Base-by-base conservation (phyloP, 2,797 vertebrate genomes). In the Pseudochromis fuscus region DNA sequence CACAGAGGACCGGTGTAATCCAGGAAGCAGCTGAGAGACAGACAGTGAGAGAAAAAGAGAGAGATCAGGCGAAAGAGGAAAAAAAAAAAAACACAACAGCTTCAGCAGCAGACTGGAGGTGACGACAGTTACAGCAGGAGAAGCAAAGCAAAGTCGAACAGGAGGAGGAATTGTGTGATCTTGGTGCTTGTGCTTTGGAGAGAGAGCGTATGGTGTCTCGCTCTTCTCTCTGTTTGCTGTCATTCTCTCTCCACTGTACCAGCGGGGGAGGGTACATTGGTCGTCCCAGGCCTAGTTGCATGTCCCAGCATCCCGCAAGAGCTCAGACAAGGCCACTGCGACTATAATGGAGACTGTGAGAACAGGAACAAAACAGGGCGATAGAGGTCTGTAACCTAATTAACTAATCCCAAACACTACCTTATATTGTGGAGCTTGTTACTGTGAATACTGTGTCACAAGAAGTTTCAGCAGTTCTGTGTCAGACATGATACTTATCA, bases 221-320 rank as follows among this genome's bases (percentile, higher is more conserved):
- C 58, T 75, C 64, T 25, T 53, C 55, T 78, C 50, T 72, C 45
- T 70, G 30, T 86, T 57, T 61, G 78, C 88, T 90, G 86, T 87
- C 88, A 87, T 87, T 81, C 69, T 84, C 70, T 72, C 61, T 77
- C 77, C 76, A 45, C 86, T 82, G 63, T 77, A 71, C 45, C 72
- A 40, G 82, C 77, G 87, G 88, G 88, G 91, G 91, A 91, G 88
- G 89, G 80, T 73, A 12, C 83, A 81, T 76, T 72, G 25, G 67
- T 72, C 31, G 87, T 91, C 89, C 89, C 90, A 78, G 91, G 91
- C 91, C 91, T 86, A 81, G 85, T 90, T 89, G 82, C 78, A 89
- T 87, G 88, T 93, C 88, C 92, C 92, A 92, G 90, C 92, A 90
- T 92, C 91, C 82, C 79, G 45, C 84, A 80, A 45, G 81, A 87